Conservation (phyloP, 2,113 vertebrate genomes). For the Microcebus murinus region DNA sequence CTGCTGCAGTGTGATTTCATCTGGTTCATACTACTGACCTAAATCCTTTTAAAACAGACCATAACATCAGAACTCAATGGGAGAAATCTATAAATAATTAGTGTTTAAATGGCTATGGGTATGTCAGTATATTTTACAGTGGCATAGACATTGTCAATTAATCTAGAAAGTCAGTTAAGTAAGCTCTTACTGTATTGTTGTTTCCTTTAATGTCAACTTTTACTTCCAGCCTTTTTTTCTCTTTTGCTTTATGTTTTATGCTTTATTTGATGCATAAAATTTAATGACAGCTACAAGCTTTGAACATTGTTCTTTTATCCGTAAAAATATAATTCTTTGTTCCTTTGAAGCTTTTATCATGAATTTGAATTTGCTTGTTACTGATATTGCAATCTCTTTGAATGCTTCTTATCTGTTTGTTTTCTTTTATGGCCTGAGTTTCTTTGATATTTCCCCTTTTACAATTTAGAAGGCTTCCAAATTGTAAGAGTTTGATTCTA, state of each 20-base stretch:
- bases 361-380: conserved; percentile 26
- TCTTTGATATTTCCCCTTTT: neutral
- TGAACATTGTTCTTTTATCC: conserved; percentile 33
- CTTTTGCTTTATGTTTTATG: conserved; percentile 35
- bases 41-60: conserved; percentile 28
- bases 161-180: neutral
- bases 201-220: conserved; percentile 43
- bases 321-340: conserved; percentile 37
- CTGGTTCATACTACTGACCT: conserved; percentile 28
- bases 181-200: neutral
- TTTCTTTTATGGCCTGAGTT: conserved; percentile 19
- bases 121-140: neutral
- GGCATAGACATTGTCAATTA: neutral
- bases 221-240: neutral
- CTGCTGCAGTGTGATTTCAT: neutral
- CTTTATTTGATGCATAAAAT: conserved; percentile 46
- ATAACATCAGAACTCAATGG: neutral
- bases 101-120: neutral
- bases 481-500: conserved; percentile 43
- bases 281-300: conserved; percentile 40
- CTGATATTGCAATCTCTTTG: neutral
- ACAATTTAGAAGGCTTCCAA: neutral
- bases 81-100: neutral
- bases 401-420: neutral
- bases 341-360: conserved; percentile 54